Evolutionary conservation across 1,140 invertebrate genomes (phyloP).

Genomic region (Drosophila sturtevanti): DNA sequence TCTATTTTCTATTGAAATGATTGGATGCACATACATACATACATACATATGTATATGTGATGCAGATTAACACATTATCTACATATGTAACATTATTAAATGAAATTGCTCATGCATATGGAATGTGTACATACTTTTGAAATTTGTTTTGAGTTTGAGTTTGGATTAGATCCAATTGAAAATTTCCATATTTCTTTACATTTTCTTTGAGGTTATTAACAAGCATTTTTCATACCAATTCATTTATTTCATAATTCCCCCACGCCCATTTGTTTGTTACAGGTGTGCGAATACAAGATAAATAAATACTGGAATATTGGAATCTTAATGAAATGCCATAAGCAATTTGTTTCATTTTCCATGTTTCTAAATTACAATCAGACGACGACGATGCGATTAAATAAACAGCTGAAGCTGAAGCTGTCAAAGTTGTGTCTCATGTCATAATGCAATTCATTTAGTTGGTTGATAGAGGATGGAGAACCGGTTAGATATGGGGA

Average conservation of each 20-base stretch:
- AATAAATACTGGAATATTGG: neutral
- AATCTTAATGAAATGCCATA: slow-evolving; percentile 44
- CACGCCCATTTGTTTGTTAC: neutral
- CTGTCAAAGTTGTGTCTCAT: slow-evolving; percentile 25
- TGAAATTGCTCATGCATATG: neutral
- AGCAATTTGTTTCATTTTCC: slow-evolving; percentile 51
- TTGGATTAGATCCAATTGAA: neutral
- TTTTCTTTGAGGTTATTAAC: neutral
- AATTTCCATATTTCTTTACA: neutral
- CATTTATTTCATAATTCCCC: slow-evolving; percentile 27
- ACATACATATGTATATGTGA: no score
- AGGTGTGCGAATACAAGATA: neutral
- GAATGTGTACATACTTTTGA: neutral
- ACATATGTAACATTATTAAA: no score
- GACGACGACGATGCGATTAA: neutral
- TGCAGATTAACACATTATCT: no score
- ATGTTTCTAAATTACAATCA: slow-evolving; percentile 44
- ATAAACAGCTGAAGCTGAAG: no score
- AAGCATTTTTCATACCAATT: neutral
- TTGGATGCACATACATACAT: no score
- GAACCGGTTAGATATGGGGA: slow-evolving; percentile 5
- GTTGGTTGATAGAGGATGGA: slow-evolving; percentile 3
- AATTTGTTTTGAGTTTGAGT: neutral
- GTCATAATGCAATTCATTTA: slow-evolving; percentile 43
- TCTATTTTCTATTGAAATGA: no score